Evolutionary conservation across 2,113 vertebrate genomes (phyloP).

Genomic region (Fukomys damarensis): DNA sequence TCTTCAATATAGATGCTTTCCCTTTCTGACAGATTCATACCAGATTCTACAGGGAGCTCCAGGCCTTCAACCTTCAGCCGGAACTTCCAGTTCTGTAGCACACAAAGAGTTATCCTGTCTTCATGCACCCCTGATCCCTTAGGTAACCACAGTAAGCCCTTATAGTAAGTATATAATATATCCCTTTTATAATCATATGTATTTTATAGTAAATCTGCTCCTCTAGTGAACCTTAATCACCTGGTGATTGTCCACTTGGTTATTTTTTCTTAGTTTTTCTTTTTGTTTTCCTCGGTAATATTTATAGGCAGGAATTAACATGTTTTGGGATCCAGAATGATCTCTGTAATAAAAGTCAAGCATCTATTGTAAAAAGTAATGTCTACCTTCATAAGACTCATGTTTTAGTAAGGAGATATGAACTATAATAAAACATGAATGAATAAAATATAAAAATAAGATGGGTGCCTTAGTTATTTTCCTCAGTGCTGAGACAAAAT

Average conservation of each 20-base stretch:
- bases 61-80: background rate
- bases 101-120: background rate
- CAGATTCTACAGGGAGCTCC: no score
- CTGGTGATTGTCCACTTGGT: background rate
- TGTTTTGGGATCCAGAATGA: constrained; percentile 5
- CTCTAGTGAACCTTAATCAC: background rate
- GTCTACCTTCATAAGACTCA: background rate
- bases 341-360: constrained; percentile 23
- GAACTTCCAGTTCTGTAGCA: background rate
- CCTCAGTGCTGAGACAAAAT: background rate
- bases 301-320: background rate
- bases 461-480: background rate
- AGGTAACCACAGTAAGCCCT: background rate
- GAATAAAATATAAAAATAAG: background rate
- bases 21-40: background rate
- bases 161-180: background rate
- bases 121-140: background rate
- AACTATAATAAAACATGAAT: constrained; percentile 24
- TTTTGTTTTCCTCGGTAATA: background rate
- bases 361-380: background rate
- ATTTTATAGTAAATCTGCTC: background rate
- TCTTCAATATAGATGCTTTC: background rate
- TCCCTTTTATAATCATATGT: background rate
- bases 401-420: background rate
- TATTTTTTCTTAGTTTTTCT: background rate